These are phyloP conservation scores for Leptinotarsa lineolata DNA, from an alignment of 1,140 invertebrate species.

Conservation along the genomic window DNA sequence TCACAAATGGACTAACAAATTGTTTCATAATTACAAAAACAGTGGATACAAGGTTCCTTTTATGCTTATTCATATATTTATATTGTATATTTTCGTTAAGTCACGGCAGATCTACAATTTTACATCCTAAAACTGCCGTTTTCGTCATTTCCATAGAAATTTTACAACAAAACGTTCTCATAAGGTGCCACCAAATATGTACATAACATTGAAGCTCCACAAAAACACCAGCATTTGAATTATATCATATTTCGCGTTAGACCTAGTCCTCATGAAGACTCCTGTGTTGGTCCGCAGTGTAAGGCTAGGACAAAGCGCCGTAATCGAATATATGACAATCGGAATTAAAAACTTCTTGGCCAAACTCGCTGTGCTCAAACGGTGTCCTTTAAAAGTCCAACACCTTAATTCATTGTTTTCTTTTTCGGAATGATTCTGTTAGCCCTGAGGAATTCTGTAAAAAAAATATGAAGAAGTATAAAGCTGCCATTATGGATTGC, in stretches of 20 bases:
- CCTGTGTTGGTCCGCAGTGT: not conserved
- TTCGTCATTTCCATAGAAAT: not conserved
- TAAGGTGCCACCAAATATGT: constrained; percentile 26
- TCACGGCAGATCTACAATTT: not conserved
- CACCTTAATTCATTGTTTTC: constrained; percentile 5
- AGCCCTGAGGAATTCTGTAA: constrained; percentile 19
- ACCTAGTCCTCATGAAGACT: not conserved
- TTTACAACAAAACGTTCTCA: constrained; percentile 10
- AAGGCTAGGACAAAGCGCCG: not conserved
- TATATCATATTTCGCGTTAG: not conserved
- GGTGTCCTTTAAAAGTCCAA: not conserved
- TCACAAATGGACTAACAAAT: constrained; percentile 2
- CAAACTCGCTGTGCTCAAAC: not conserved
- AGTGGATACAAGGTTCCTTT: not conserved
- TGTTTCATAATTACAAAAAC: not conserved
- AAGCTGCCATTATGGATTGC: no score
- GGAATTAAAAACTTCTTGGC: not conserved
- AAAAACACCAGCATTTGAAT: constrained; percentile 20
- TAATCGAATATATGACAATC: not conserved
- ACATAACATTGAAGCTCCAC: constrained; percentile 26
- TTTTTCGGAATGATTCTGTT: constrained; percentile 7
- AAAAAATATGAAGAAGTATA: not conserved
- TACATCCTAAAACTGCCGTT: not conserved
- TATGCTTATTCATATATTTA: constrained; percentile 14
- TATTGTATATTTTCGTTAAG: constrained; percentile 10